Evolutionary conservation across 2,113 vertebrate species (phyloP), one percentile per base, ranked within the genome.

Genomic region (Callithrix jacchus): DNA sequence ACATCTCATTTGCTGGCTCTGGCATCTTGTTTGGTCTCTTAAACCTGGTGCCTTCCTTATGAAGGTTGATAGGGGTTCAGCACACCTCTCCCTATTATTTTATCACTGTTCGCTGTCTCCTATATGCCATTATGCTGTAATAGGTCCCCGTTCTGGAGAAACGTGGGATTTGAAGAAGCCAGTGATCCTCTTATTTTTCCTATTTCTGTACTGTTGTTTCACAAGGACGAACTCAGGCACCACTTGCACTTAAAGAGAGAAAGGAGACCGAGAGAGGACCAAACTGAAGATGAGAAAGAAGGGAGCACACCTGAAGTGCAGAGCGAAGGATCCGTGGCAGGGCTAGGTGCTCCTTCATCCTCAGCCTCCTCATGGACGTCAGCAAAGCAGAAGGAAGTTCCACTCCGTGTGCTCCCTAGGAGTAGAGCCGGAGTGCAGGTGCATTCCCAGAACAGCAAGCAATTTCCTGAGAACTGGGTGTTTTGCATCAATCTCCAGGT

Each of bases 301-400:
- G 30, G 47, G 14, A 21, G n/a, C 9, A 17, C 1, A 10, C 45
- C 80, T 70, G 9, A 76, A 70, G 61, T 13, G 8, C 21, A n/a
- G 40, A 20, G 21, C 1, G 2, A 1, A 6, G 80, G 18, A 66
- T 25, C n/a, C 32, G 37, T 0, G 27, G 35, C 40, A 4, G n/a
- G 0, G 17, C 42, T 5, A 3, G 47, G 35, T 37, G 10, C 52
- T 80, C 80, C 73, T 37, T 16, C 27, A 11, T 7, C 0, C 2
- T 16, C 76, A 45, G 68, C 17, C 47, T 47, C 37, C 5, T 12
- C 47, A 42, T 8, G 42, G 27, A 45, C 12, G 16, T n/a, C 8
- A 21, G 84, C 27, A 66, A 5, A 35, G 64, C 20, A 32, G n/a
- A 68, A 14, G 30, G 14, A 8, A 71, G 25, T 10, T 82, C 35